phyloP scores from a whole-genome alignment of 2,888 invertebrate genomes.

The Stictocephala bisonia region DNA sequence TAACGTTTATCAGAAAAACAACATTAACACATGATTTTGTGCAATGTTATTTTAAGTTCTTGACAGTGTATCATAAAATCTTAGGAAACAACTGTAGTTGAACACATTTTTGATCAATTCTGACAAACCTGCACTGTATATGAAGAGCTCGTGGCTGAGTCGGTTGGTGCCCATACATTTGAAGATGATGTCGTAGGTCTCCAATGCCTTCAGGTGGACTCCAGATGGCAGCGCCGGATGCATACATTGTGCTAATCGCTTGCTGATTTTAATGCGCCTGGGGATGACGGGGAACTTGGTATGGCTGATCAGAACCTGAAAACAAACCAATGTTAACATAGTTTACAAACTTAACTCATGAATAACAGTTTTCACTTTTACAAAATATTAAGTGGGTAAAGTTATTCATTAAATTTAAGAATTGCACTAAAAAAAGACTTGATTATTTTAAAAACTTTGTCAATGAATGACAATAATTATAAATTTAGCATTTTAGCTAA shows the following conservation, averaged over 20 bases:
- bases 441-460: too few relatives aligned
- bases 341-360: too few relatives aligned
- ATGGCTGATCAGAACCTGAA: slow-evolving; percentile 80
- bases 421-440: too few relatives aligned
- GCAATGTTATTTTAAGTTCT: too few relatives aligned
- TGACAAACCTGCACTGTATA: slow-evolving; percentile 77
- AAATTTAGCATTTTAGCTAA: too few relatives aligned
- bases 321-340: slow-evolving; percentile 49
- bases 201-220: slow-evolving; percentile 90
- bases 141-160: slow-evolving; percentile 84
- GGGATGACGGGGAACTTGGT: slow-evolving; percentile 89
- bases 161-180: slow-evolving; percentile 86
- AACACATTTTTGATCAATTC: too few relatives aligned
- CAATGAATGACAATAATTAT: too few relatives aligned
- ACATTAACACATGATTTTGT: too few relatives aligned
- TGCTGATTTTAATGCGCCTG: slow-evolving; percentile 86
- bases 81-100: slow-evolving; percentile 51
- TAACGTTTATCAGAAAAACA: too few relatives aligned
- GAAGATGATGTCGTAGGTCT: slow-evolving; percentile 92
- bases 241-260: slow-evolving; percentile 92
- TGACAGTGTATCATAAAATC: too few relatives aligned
- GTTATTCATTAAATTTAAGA: too few relatives aligned
- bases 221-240: slow-evolving; percentile 92
- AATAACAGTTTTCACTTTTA: slow-evolving; percentile 48
- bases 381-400: too few relatives aligned